Evolutionary conservation across 2,113 vertebrate genomes (phyloP).

Genomic region (Numida meleagris): DNA sequence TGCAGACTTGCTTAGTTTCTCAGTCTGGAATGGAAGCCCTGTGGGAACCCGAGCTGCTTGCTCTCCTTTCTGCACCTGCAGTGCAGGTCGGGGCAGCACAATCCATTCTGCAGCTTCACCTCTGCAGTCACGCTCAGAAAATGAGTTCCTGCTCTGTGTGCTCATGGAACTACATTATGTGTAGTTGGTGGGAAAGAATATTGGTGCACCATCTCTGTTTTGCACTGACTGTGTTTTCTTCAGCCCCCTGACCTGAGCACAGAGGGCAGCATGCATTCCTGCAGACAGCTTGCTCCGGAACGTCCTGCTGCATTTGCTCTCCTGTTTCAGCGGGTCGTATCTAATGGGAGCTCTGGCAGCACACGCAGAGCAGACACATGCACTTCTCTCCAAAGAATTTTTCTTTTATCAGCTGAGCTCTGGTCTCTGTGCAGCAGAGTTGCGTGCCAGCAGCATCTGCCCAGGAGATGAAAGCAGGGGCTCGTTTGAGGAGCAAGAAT

Average conservation of each 20-base stretch:
- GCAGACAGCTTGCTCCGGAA: background rate
- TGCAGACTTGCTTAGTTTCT: background rate
- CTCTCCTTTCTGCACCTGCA: too few species aligned
- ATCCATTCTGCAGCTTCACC: background rate
- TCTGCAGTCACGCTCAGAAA: accelerated
- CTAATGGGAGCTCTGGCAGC: background rate
- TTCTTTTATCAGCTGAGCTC: background rate
- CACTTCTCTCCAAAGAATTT: background rate
- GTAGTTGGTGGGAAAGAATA: background rate
- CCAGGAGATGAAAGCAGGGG: background rate
- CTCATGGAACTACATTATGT: background rate
- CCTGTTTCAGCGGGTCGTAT: background rate
- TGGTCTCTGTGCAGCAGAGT: background rate
- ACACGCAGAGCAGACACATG: background rate
- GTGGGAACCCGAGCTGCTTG: too few species aligned
- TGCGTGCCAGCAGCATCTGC: background rate
- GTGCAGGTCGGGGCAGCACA: accelerated
- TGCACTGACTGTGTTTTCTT: background rate
- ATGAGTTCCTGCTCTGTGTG: accelerated
- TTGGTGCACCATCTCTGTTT: accelerated
- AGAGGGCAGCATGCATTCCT: background rate
- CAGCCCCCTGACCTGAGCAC: background rate
- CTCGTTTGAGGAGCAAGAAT: constrained; percentile 12
- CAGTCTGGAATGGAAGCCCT: too few species aligned
- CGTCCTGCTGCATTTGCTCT: background rate